A percentile compares a stretch with the other conserved stretches of the same genome.
Conservation (phyloP, 2,888 invertebrate species). For the Tipula unca region DNA sequence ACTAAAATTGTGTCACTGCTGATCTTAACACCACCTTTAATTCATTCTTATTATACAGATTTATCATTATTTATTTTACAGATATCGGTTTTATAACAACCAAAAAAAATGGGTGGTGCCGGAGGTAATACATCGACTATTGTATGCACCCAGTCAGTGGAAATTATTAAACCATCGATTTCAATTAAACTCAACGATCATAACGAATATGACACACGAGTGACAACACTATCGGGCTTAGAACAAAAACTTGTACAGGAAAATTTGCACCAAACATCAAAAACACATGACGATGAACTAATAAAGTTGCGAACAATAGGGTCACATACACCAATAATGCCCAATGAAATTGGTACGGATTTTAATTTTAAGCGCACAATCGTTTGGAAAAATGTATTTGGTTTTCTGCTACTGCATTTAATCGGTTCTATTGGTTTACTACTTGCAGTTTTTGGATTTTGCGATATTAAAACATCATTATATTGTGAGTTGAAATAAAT, state of each 20-base stretch:
- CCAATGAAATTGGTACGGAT: slow-evolving; percentile 45
- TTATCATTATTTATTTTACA: too few relatives aligned
- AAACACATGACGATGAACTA: background rate
- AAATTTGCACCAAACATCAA: background rate
- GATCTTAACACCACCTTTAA: too few relatives aligned
- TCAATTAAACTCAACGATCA: background rate
- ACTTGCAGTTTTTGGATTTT: slow-evolving; percentile 28
- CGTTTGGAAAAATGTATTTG: slow-evolving; percentile 55
- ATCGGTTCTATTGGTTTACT: slow-evolving; percentile 32
- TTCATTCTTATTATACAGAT: too few relatives aligned
- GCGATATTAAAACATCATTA: slow-evolving; percentile 32
- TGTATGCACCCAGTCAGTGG: background rate
- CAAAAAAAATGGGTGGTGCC: slow-evolving; percentile 10
- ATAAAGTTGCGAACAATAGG: background rate
- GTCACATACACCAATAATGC: slow-evolving; percentile 26
- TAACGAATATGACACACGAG: background rate
- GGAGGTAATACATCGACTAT: background rate
- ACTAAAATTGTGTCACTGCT: too few relatives aligned
- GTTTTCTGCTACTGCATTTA: slow-evolving; percentile 49
- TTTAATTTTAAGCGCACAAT: slow-evolving; percentile 44
- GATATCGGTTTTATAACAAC: too few relatives aligned
- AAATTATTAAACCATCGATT: background rate
- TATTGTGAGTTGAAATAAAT: slow-evolving; percentile 38
- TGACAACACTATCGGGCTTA: background rate
- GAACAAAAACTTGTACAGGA: background rate